A percentile compares a stretch with the other conserved stretches of the same genome.
phyloP scores from a whole-genome alignment of 2,113 vertebrate genomes.

The Steatornis caripensis region DNA sequence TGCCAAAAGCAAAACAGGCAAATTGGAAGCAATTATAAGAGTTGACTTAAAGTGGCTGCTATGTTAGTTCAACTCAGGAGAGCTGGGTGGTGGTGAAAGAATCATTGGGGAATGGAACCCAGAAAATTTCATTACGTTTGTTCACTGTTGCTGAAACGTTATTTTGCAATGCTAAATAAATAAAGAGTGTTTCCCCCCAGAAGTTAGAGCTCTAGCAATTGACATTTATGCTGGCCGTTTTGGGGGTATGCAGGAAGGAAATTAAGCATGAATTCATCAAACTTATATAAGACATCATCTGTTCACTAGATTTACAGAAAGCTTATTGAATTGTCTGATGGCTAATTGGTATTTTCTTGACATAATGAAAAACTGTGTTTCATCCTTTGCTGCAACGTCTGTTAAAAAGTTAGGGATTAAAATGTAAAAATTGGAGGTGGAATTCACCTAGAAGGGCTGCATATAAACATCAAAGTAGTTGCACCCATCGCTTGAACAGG shows the following conservation, averaged over 20 bases:
- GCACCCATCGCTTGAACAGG: not conserved
- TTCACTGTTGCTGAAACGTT: conserved; percentile 56
- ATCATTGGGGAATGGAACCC: conserved; percentile 24
- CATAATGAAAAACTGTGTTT: conserved; percentile 65
- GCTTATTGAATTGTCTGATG: conserved; percentile 64
- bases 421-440: not conserved
- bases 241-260: conserved; percentile 13
- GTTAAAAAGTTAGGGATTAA: conserved; percentile 8
- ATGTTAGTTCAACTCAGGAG: conserved; percentile 44
- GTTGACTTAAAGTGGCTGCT: conserved; percentile 67
- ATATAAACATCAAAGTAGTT: not conserved
- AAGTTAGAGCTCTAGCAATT: conserved; percentile 10
- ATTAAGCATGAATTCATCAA: conserved; percentile 63
- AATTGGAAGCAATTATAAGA: conserved; percentile 80
- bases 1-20: conserved; percentile 82
- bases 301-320: conserved; percentile 64
- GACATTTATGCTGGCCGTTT: conserved; percentile 33
- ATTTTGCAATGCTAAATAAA: conserved; percentile 37
- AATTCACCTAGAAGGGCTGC: not conserved
- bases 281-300: conserved; percentile 66
- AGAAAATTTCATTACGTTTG: conserved; percentile 42
- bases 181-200: not conserved
- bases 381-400: not conserved
- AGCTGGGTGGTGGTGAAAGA: not conserved
- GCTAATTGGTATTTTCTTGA: conserved; percentile 73